Conservation (phyloP, 1,140 invertebrate genomes). For the Drosophila gunungcola region DNA sequence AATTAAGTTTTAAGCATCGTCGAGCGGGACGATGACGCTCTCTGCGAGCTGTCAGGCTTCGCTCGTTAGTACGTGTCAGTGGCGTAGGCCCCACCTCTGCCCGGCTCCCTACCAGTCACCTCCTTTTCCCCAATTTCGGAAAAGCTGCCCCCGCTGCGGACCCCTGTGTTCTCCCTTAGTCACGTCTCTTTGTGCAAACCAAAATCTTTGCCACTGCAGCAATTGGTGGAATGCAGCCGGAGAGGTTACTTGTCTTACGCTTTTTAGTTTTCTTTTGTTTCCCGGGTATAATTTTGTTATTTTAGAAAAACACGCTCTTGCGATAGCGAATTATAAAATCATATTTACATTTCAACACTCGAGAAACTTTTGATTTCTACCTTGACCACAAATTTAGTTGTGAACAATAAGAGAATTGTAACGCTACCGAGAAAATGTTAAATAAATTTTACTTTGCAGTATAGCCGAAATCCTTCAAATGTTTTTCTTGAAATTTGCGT, state of each 20-base stretch:
- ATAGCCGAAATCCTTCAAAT: too few species aligned
- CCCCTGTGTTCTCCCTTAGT: conserved; percentile 26
- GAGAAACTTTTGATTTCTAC: background rate
- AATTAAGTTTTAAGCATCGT: conserved; percentile 74
- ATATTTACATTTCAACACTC: background rate
- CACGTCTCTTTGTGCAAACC: conserved; percentile 61
- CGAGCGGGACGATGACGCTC: conserved; percentile 31
- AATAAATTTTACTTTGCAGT: too few species aligned
- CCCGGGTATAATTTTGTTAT: background rate
- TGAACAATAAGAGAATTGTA: too few species aligned
- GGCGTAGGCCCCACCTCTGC: conserved; percentile 18
- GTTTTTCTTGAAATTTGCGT: too few species aligned
- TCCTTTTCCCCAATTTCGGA: conserved; percentile 9
- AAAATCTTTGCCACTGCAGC: conserved; percentile 59
- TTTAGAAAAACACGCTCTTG: conserved; percentile 14
- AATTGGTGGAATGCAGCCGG: conserved; percentile 9
- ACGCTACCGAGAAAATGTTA: background rate
- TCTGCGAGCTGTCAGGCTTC: conserved; percentile 61
- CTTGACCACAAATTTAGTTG: too few species aligned
- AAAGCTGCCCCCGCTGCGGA: conserved; percentile 4
- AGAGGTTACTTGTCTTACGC: conserved; percentile 14
- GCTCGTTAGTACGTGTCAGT: conserved; percentile 74
- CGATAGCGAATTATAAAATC: background rate
- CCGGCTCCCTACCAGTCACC: background rate
- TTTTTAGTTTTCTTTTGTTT: conserved; percentile 7